Evolutionary conservation across 1,140 invertebrate species (phyloP).

Genomic region (Hirudo medicinalis): DNA sequence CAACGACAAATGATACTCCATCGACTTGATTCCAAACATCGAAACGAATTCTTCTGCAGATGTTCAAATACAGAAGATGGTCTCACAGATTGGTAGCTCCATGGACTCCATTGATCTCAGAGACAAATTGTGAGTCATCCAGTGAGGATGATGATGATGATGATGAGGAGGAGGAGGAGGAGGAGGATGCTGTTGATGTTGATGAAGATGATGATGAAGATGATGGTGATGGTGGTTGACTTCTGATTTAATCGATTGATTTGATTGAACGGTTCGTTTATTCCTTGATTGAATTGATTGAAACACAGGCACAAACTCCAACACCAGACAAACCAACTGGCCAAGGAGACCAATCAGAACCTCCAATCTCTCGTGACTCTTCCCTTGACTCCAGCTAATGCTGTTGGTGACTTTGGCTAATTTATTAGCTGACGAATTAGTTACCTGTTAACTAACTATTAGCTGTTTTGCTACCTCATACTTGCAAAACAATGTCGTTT

Average conservation of each 20-base stretch:
- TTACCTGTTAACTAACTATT: too few species aligned
- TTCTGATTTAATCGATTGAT: neutral
- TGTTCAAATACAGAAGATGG: conserved; percentile 6
- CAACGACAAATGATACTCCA: too few species aligned
- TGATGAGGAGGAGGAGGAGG: too few species aligned
- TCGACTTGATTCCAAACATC: too few species aligned
- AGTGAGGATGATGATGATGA: too few species aligned
- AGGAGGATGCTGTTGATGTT: neutral
- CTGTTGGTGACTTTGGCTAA: neutral
- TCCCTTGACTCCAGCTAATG: neutral
- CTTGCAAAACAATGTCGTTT: too few species aligned
- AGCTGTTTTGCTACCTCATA: too few species aligned
- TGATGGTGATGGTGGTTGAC: neutral
- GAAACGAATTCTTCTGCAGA: neutral
- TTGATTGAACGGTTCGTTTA: neutral
- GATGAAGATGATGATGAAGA: too few species aligned
- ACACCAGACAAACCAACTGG: conserved; percentile 1
- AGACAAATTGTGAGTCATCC: neutral
- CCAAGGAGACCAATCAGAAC: conserved; percentile 5
- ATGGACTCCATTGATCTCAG: neutral
- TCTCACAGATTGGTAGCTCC: neutral
- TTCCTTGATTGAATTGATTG: neutral
- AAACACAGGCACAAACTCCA: neutral
- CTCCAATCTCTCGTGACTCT: neutral
- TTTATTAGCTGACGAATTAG: too few species aligned